Percentiles rank a stretch among this genome's conserved stretches.
Evolutionary conservation across 2,113 vertebrate genomes (phyloP).

Genomic region (Periophthalmus modestus): DNA sequence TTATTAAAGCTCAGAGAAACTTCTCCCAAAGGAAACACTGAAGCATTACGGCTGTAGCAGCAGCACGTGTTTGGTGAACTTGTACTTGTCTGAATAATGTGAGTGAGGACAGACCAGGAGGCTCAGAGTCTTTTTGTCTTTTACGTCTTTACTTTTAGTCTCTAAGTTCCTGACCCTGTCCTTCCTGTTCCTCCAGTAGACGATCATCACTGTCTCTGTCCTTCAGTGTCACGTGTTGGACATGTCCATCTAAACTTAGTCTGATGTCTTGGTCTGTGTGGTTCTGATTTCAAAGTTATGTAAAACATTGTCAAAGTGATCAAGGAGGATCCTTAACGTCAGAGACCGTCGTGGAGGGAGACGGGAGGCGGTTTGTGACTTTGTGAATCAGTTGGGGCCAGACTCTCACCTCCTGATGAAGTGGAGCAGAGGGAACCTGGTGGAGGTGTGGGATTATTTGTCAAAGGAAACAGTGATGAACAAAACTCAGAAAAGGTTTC

Average conservation of each 20-base stretch:
- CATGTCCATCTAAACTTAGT: neutral
- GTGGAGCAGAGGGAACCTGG: conserved; percentile 58
- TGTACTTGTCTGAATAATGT: neutral
- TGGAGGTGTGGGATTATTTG: conserved; percentile 38
- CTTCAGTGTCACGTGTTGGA: neutral
- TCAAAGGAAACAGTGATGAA: conserved; percentile 33
- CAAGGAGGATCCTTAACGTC: neutral
- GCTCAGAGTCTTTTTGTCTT: neutral
- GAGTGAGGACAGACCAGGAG: neutral
- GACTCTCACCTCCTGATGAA: conserved; percentile 54
- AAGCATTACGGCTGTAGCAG: conserved; percentile 30
- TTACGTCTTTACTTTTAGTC: neutral
- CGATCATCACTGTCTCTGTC: too few relatives aligned
- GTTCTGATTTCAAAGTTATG: neutral
- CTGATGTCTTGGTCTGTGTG: neutral
- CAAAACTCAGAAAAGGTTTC: conserved; percentile 18
- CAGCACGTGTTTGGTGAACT: neutral
- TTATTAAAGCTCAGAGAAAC: conserved; percentile 55
- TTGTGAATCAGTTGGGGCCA: conserved; percentile 22
- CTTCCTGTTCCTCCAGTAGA: neutral
- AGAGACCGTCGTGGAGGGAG: neutral
- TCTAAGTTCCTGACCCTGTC: neutral
- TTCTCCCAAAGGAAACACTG: conserved; percentile 26
- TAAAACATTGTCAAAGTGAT: neutral
- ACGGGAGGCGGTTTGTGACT: conserved; percentile 19